Evolutionary conservation across 2,113 vertebrate genomes (phyloP).

Genomic region (Lutjanus erythropterus): DNA sequence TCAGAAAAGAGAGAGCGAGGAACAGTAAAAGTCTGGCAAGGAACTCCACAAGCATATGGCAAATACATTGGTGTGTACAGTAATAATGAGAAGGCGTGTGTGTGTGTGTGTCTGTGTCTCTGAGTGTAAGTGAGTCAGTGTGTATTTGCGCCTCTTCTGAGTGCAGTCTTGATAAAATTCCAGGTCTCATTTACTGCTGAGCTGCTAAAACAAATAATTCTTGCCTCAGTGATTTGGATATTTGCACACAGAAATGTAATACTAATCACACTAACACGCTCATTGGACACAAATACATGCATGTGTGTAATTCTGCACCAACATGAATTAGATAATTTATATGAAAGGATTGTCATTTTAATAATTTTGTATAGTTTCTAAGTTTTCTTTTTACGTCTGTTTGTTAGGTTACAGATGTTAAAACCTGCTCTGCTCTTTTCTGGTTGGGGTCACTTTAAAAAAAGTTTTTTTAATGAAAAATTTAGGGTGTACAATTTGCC

Average conservation of each 20-base stretch:
- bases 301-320: background rate
- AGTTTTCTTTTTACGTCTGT: no score
- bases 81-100: conserved; percentile 29
- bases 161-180: conserved; percentile 7
- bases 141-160: background rate
- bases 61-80: conserved; percentile 53
- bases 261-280: background rate
- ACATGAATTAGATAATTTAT: background rate
- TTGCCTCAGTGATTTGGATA: background rate
- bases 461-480: no score
- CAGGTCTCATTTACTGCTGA: conserved; percentile 13
- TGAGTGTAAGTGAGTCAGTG: background rate
- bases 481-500: no score
- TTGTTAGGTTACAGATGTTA: background rate
- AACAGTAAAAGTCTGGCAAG: conserved; percentile 61
- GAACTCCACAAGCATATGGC: conserved; percentile 63
- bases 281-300: background rate
- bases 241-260: background rate
- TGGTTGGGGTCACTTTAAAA: no score
- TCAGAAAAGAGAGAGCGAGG: conserved; percentile 41
- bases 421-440: no score
- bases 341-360: background rate
- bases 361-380: no score
- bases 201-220: background rate
- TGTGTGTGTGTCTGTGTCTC: conserved; percentile 8